Evolutionary conservation across 2,888 invertebrate species (phyloP), one percentile per base, ranked within the genome.

Genomic region (Muscina levida): DNA sequence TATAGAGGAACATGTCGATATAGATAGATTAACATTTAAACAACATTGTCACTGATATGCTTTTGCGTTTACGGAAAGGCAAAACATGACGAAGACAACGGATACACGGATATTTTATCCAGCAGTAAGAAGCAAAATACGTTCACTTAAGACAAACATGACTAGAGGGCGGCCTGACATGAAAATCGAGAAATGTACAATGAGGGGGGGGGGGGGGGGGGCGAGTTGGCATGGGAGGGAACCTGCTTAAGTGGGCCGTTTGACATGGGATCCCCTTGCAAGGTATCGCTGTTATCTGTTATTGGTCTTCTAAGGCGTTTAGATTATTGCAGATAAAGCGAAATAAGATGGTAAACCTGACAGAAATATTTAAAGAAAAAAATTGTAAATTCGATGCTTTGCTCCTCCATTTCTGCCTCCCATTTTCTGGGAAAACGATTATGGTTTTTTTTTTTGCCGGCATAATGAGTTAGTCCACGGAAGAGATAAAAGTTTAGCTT

Each of bases 401-500:
- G n/a, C n/a, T n/a, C n/a, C n/a, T n/a, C n/a, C n/a, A n/a, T n/a
- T n/a, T n/a, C n/a, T n/a, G n/a, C n/a, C n/a, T n/a, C n/a, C n/a
- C n/a, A n/a, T n/a, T 17, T 37, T 26, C 11, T 37, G 44, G 8
- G 31, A 31, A 31, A 70, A n/a, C 37, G 31, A 37, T 65, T 66
- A 22, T 56, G 19, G n/a, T n/a, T n/a, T n/a, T 6, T 48, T 51
- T 13, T 51, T 62, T 22, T 22, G 62, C 22, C 13, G 22, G 22
- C 62, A 62, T 62, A 59, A 71, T 71, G 44, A 66, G 56, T 37
- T 37, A 59, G 73, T 65, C 65, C 65, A 56, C 26, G 65, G 53
- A 65, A 70, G 65, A 65, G 53, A 75, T 76, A 79, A 75, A 79
- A 79, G 39, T 66, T 74, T 67, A 53, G 75, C 62, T 67, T 67